Percentiles rank a stretch among this genome's conserved stretches.
These are phyloP conservation scores for Pachliopta kotzebuea DNA, from an alignment of 2,888 invertebrate species.

Conservation along the genomic window DNA sequence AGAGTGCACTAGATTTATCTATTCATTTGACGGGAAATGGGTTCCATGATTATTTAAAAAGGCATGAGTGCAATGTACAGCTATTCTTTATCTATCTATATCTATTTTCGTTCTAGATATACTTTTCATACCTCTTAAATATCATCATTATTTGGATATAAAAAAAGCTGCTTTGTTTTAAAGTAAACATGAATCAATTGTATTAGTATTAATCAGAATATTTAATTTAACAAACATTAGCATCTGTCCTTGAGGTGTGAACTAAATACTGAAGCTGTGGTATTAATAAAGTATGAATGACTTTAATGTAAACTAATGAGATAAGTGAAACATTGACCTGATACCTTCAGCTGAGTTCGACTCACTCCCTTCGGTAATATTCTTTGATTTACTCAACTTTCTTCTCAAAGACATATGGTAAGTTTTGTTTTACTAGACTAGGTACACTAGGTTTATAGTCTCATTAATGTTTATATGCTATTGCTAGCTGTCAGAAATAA, in stretches of 20 bases:
- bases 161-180: not conserved
- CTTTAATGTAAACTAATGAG: too few species aligned
- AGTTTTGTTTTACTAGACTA: too few species aligned
- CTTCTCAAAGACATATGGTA: not conserved
- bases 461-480: too few species aligned
- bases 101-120: too few species aligned
- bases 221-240: not conserved
- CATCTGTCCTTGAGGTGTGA: not conserved
- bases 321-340: too few species aligned
- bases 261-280: not conserved
- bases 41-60: not conserved
- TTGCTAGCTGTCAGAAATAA: too few species aligned
- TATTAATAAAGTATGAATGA: not conserved
- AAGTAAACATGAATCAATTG: not conserved
- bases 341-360: too few species aligned
- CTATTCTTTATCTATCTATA: too few species aligned
- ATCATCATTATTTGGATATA: too few species aligned
- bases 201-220: not conserved
- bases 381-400: not conserved
- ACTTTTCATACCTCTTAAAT: too few species aligned
- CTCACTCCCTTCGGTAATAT: not conserved
- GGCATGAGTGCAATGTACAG: not conserved
- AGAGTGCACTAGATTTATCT: slow-evolving; percentile 15
- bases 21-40: slow-evolving; percentile 14
- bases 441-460: too few species aligned